Conservation (phyloP, 2,113 vertebrate genomes). For the Ahaetulla prasina region DNA sequence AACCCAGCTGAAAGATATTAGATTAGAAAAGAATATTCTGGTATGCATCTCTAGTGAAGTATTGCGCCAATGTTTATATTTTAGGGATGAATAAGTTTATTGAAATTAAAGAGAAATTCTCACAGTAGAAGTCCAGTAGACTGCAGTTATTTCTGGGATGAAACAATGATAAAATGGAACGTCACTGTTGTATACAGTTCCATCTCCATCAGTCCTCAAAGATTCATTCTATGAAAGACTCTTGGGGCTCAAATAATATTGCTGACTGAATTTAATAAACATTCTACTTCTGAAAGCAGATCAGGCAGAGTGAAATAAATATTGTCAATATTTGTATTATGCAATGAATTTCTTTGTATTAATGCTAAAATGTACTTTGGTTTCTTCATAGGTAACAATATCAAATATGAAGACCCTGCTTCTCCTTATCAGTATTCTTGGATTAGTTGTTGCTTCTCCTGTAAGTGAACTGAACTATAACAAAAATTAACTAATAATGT, state of each 20-base stretch:
- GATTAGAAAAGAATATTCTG: not conserved
- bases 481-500: not conserved
- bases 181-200: not conserved
- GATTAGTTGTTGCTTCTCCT: constrained; percentile 5
- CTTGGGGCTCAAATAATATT: not conserved
- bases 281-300: not conserved
- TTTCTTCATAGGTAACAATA: constrained; percentile 7
- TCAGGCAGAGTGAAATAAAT: not conserved
- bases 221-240: not conserved
- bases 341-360: not conserved
- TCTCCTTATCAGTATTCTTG: constrained; percentile 3
- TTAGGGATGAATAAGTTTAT: not conserved
- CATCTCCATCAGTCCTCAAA: not conserved
- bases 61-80: not conserved
- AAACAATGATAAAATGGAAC: not conserved
- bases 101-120: not conserved
- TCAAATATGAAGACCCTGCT: constrained; percentile 15
- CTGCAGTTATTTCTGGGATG: not conserved
- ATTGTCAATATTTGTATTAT: not conserved
- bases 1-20: not conserved
- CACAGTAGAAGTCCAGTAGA: not conserved
- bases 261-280: not conserved
- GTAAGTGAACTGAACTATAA: constrained; percentile 11
- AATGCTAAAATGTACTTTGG: not conserved
- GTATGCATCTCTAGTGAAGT: not conserved